These are phyloP conservation scores for Oxycera nigricornis DNA, from an alignment of 2,888 invertebrate genomes.

Conservation along the genomic window DNA sequence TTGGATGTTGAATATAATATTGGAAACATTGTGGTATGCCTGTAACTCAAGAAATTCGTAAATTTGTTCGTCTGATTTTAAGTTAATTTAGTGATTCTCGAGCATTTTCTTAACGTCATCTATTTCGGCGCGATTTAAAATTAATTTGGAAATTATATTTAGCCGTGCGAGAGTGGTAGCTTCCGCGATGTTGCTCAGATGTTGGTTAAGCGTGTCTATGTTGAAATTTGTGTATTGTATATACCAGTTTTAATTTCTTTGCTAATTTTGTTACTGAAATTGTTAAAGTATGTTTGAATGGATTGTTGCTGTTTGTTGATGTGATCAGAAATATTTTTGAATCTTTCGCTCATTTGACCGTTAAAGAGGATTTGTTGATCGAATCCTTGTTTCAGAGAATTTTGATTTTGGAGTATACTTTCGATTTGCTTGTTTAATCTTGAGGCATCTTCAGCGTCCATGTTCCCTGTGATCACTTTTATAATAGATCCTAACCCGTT, in stretches of 20 bases:
- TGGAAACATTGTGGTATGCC: no score
- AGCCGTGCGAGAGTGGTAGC: no score
- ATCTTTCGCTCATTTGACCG: conserved; percentile 17
- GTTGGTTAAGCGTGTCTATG: no score
- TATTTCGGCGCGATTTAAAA: no score
- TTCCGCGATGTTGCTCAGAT: no score
- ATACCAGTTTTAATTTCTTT: background rate
- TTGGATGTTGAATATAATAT: no score
- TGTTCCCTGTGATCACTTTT: conserved; percentile 25
- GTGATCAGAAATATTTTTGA: conserved; percentile 23
- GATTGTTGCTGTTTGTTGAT: conserved; percentile 17
- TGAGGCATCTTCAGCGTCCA: conserved; percentile 17
- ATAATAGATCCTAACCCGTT: conserved; percentile 25
- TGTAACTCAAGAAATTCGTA: no score
- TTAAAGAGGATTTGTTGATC: background rate
- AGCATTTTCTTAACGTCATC: no score
- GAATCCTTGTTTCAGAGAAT: background rate
- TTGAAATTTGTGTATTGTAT: no score
- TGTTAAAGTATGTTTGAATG: background rate
- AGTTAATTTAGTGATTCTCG: no score
- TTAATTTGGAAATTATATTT: no score
- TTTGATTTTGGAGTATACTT: background rate
- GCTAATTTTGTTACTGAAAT: background rate
- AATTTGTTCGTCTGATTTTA: no score
- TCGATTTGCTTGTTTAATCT: conserved; percentile 31